Conservation (phyloP, 1,140 invertebrate species). For the Bombus superbus region DNA sequence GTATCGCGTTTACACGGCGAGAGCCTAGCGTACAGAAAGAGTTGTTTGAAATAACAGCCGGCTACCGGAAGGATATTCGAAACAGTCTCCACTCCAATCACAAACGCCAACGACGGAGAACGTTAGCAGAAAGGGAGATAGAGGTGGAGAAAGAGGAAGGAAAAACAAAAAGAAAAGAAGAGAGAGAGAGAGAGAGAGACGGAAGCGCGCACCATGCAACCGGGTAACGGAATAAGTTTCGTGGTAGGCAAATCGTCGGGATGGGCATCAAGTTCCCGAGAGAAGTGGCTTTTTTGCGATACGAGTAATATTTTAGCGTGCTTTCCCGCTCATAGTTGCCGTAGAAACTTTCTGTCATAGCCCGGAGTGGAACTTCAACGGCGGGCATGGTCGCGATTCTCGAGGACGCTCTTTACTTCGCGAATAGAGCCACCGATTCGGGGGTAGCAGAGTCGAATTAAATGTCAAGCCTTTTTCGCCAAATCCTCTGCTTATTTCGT, state of each 20-base stretch:
- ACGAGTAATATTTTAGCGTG: slow-evolving; percentile 72
- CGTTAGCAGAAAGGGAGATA: too few species aligned
- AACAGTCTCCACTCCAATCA: slow-evolving; percentile 60
- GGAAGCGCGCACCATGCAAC: slow-evolving; percentile 10
- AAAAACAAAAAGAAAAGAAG: not conserved
- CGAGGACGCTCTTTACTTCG: not conserved
- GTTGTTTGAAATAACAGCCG: slow-evolving; percentile 63
- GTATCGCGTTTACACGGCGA: slow-evolving; percentile 61
- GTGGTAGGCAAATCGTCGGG: slow-evolving; percentile 48
- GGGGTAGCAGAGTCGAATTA: not conserved
- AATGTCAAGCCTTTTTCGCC: not conserved
- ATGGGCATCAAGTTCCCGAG: slow-evolving; percentile 58
- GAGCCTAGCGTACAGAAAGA: slow-evolving; percentile 49
- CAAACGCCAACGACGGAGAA: slow-evolving; percentile 44
- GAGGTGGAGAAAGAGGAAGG: not conserved
- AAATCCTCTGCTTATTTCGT: not conserved
- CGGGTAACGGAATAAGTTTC: slow-evolving; percentile 50
- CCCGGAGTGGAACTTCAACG: slow-evolving; percentile 31
- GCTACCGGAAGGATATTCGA: slow-evolving; percentile 60
- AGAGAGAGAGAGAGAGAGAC: not conserved
- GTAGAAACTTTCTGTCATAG: slow-evolving; percentile 67
- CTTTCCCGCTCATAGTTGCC: slow-evolving; percentile 55
- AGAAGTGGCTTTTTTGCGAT: slow-evolving; percentile 65
- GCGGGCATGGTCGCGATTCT: slow-evolving; percentile 19
- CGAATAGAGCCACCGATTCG: not conserved